Conservation (phyloP, 2,888 invertebrate species). For the Augochlorella aurata region DNA sequence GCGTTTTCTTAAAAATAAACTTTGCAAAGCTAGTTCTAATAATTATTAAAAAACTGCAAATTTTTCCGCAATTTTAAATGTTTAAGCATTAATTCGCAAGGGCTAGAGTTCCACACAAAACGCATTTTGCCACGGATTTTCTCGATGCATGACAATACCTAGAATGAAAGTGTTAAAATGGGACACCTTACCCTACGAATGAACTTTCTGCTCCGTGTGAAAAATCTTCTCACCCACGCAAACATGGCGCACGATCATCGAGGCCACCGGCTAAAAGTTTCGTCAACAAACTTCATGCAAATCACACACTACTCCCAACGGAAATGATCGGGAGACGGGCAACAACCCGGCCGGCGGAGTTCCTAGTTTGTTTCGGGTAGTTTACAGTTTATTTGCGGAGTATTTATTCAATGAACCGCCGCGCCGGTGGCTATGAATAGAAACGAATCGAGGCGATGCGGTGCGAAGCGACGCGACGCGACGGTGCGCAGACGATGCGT, state of each 20-base stretch:
- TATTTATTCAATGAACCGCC: not conserved
- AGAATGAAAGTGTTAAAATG: not conserved
- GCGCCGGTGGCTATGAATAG: slow-evolving; percentile 3
- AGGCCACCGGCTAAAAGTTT: not conserved
- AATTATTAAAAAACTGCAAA: not conserved
- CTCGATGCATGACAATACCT: not conserved
- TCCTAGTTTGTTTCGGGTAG: not conserved
- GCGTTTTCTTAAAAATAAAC: too few relatives aligned
- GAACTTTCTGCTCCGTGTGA: not conserved
- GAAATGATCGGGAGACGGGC: not conserved
- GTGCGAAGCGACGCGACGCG: not conserved
- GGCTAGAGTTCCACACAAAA: too few relatives aligned
- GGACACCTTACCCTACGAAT: not conserved
- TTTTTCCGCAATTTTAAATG: not conserved
- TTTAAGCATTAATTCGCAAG: too few relatives aligned
- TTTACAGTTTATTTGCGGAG: not conserved
- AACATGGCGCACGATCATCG: not conserved
- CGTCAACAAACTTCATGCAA: not conserved
- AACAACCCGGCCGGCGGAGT: not conserved
- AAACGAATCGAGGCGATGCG: slow-evolving; percentile 3
- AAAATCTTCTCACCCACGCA: slow-evolving; percentile 1
- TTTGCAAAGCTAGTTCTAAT: too few relatives aligned
- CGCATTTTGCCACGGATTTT: not conserved
- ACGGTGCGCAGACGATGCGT: not conserved
- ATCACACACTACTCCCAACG: not conserved